These are phyloP conservation scores for Acromyrmex heyeri DNA, from an alignment of 1,140 invertebrate genomes.

Conservation along the genomic window DNA sequence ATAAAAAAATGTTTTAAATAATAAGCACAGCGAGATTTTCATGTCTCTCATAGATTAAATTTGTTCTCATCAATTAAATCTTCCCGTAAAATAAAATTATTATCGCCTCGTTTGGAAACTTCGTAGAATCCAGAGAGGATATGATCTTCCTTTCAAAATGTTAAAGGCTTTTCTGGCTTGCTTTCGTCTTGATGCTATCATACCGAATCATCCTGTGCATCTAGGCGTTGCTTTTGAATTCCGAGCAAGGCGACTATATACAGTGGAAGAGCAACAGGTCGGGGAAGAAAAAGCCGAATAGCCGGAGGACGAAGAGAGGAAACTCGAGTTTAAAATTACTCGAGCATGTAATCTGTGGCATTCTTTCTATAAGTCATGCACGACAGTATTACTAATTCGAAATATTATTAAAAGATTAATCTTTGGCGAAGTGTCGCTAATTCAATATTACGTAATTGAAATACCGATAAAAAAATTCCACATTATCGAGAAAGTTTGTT, in stretches of 20 bases:
- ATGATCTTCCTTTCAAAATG: slow-evolving; percentile 21
- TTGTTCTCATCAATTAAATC: not conserved
- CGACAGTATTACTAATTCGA: not conserved
- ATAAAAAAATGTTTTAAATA: not conserved
- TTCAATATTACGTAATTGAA: slow-evolving; percentile 29
- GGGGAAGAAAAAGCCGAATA: slow-evolving; percentile 33
- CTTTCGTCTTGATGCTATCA: slow-evolving; percentile 59
- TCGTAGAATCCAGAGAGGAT: slow-evolving; percentile 14
- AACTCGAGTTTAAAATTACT: slow-evolving; percentile 70
- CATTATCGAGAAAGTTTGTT: slow-evolving; percentile 25
- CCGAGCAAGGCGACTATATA: slow-evolving; percentile 39
- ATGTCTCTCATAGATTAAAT: not conserved
- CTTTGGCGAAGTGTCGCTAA: slow-evolving; percentile 34
- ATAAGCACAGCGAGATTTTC: not conserved
- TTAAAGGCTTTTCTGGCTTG: slow-evolving; percentile 29
- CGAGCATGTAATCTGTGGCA: slow-evolving; percentile 72
- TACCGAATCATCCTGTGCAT: slow-evolving; percentile 37
- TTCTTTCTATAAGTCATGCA: slow-evolving; percentile 54
- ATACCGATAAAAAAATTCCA: slow-evolving; percentile 14
- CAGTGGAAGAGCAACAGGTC: not conserved
- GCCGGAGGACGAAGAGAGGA: slow-evolving; percentile 26
- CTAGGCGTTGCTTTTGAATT: slow-evolving; percentile 60
- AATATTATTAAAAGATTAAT: slow-evolving; percentile 41
- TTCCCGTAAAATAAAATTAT: slow-evolving; percentile 21
- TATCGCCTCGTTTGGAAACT: slow-evolving; percentile 7